Base-by-base conservation (phyloP, 2,113 vertebrate species). In the Oreochromis niloticus region DNA sequence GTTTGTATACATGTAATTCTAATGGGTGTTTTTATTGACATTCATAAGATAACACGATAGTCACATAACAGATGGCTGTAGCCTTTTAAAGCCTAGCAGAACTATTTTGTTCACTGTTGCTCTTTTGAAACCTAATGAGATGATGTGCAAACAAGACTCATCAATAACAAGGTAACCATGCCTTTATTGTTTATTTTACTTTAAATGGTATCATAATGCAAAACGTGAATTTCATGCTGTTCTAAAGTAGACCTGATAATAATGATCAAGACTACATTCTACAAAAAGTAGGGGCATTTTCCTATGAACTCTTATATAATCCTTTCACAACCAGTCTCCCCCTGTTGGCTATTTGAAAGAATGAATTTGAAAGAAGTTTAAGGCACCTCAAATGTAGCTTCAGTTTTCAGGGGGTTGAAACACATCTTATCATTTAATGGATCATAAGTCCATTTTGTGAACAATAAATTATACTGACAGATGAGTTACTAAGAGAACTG, bases 11-110 rank as follows among this genome's bases (percentile, higher is more conserved):
- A 63, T 54, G 73, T 85, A 66, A 41, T 41, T 48, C 46, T 52
- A n/a, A 66, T 55, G 30, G 52, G 41, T 59, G 82, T 46, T 88
- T 80, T 90, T 79, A 92, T n/a, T 27, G 2, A 11, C 13, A n/a
- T 16, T 81, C 30, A 50, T 82, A 79, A 89, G 82, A 22, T 27
- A 61, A 16, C 43, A 22, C 7, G 36, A 9, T 50, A 39, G 59
- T 34, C 61, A 56, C 43, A 19, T 32, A 50, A 48, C 13, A 73
- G 22, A 7, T 0, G 71, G 30, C 30, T 30, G 71, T 50, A 50
- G 43, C 24, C 24, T 32, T 75, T 75, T 75, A 32, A 75, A 50
- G 14, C 43, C 71, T 19, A 50, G 16, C 19, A 2, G 34, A 39
- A 22, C 13, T 48, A 48, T 19, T 78, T 78, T 32, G 24, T 12